Evolutionary conservation across 2,888 invertebrate species (phyloP).

Genomic region (Mesochorus sp.): DNA sequence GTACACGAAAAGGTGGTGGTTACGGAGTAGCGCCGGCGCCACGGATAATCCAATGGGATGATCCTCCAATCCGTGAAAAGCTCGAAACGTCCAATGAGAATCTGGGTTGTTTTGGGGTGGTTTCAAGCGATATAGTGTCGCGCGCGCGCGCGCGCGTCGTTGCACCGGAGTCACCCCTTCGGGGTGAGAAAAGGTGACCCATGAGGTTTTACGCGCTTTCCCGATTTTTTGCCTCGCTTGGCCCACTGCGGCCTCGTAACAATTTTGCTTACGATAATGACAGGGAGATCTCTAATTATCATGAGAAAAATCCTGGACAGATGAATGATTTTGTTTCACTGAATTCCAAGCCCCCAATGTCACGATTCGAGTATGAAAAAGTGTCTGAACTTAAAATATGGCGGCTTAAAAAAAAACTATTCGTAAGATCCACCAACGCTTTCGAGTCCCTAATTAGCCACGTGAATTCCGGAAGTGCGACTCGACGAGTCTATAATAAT

Average conservation of each 20-base stretch:
- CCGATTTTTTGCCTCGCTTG: conserved; percentile 24
- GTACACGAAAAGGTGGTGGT: conserved; percentile 13
- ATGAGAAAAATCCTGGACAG: too few relatives aligned
- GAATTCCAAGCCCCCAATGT: too few relatives aligned
- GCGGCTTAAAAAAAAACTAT: neutral
- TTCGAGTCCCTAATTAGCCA: conserved; percentile 37
- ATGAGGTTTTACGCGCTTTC: conserved; percentile 26
- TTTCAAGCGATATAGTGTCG: conserved; percentile 40
- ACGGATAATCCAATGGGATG: conserved; percentile 82
- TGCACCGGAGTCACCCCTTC: conserved; percentile 37
- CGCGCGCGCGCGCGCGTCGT: conserved; percentile 28
- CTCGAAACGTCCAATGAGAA: conserved; percentile 68
- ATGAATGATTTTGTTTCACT: too few relatives aligned
- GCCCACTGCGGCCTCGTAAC: conserved; percentile 29
- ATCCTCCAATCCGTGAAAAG: conserved; percentile 78
- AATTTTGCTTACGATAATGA: conserved; percentile 29
- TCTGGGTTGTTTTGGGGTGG: conserved; percentile 62
- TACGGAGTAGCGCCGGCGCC: conserved; percentile 73
- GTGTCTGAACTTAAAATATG: too few relatives aligned
- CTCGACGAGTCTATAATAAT: neutral
- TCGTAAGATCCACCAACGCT: conserved; percentile 22
- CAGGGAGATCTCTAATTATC: too few relatives aligned
- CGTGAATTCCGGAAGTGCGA: conserved; percentile 46
- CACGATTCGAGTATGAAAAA: too few relatives aligned
- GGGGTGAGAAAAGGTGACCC: conserved; percentile 6